A percentile compares a stretch with the other conserved stretches of the same genome.
Evolutionary conservation across 1,140 invertebrate genomes (phyloP).

Genomic region (Pseudomyrmex sp.): DNA sequence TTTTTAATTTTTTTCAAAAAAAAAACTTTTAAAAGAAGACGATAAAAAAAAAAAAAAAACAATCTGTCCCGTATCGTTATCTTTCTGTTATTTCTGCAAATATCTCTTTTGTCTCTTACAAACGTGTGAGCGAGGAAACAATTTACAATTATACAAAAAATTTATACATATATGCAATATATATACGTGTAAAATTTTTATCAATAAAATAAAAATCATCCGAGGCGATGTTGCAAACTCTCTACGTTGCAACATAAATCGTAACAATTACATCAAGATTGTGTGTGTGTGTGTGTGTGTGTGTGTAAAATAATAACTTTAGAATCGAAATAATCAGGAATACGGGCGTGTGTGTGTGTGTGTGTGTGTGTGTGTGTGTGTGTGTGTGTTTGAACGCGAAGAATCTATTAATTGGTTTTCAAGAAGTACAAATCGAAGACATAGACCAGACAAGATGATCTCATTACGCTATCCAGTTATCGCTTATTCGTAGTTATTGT

Average conservation of each 20-base stretch:
- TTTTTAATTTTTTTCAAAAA: no score
- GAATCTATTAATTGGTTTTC: neutral
- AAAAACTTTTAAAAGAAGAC: conserved; percentile 36
- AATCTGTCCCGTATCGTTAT: neutral
- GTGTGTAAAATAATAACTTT: neutral
- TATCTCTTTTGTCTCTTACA: no score
- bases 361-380: no score
- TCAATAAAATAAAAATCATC: no score
- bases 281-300: no score
- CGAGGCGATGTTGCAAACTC: no score
- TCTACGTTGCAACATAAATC: no score
- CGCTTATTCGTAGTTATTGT: neutral
- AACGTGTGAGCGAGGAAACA: no score
- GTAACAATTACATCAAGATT: no score
- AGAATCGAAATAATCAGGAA: neutral
- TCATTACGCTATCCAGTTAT: conserved; percentile 3
- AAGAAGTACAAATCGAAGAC: neutral
- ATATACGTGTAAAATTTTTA: no score
- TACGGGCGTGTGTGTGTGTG: neutral
- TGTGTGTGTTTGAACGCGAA: neutral
- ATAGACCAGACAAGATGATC: neutral
- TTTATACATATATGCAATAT: no score
- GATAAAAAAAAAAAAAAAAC: conserved; percentile 41
- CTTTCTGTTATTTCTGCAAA: neutral
- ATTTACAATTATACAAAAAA: no score